Conservation (phyloP, 1,140 invertebrate genomes). For the Oreohelix idahoensis region DNA sequence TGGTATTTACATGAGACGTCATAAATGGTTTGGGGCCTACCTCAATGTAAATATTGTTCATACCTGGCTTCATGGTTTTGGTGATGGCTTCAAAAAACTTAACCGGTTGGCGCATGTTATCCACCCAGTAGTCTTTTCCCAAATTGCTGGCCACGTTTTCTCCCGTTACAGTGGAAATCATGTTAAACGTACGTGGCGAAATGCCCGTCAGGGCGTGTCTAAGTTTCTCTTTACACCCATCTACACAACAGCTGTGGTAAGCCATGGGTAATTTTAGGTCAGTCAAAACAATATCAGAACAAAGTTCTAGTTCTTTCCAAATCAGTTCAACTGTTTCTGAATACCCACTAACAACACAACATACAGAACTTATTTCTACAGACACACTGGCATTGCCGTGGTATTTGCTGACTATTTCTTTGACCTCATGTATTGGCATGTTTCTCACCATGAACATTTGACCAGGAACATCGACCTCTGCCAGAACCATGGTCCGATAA, state of each 20-base stretch:
- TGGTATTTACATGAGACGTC: slow-evolving; percentile 42
- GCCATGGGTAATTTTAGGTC: slow-evolving; percentile 49
- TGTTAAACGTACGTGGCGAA: background rate
- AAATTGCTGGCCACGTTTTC: slow-evolving; percentile 1
- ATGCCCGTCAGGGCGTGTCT: slow-evolving; percentile 9
- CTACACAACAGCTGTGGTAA: slow-evolving; percentile 53
- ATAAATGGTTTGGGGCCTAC: slow-evolving; percentile 57
- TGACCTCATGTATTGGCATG: slow-evolving; percentile 26
- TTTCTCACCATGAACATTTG: slow-evolving; percentile 57
- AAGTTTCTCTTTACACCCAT: slow-evolving; percentile 41
- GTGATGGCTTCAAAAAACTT: slow-evolving; percentile 43
- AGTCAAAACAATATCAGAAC: background rate
- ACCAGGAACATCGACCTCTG: slow-evolving; percentile 42
- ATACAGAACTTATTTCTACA: slow-evolving; percentile 49
- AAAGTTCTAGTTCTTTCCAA: slow-evolving; percentile 11
- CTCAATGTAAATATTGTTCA: slow-evolving; percentile 52
- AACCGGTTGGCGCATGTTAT: slow-evolving; percentile 52
- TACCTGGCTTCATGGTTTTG: slow-evolving; percentile 15
- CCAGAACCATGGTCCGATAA: slow-evolving; percentile 47
- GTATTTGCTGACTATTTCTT: slow-evolving; percentile 36
- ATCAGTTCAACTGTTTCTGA: slow-evolving; percentile 33
- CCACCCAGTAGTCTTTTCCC: slow-evolving; percentile 46
- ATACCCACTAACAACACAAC: slow-evolving; percentile 59
- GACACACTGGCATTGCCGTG: slow-evolving; percentile 51
- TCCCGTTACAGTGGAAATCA: slow-evolving; percentile 57